Conservation (phyloP, 2,888 invertebrate species). For the Lottia scabra region DNA sequence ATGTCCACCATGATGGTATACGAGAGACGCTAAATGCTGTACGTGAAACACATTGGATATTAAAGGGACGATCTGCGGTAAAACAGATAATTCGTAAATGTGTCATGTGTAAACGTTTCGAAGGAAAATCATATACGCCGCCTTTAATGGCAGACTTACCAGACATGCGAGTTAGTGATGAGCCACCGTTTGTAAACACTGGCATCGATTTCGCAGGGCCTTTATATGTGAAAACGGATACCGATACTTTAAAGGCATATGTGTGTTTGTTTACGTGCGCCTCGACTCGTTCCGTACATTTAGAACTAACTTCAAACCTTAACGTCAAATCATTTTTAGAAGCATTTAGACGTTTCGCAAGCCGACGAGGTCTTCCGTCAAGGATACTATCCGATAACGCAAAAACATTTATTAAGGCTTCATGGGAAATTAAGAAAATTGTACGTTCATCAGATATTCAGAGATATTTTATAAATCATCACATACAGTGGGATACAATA, state of each 20-base stretch:
- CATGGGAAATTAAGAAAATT: too few relatives aligned
- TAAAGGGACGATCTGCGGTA: too few relatives aligned
- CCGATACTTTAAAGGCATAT: conserved; percentile 28
- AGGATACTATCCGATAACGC: neutral
- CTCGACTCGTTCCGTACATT: conserved; percentile 30
- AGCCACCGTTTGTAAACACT: conserved; percentile 23
- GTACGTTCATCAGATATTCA: too few relatives aligned
- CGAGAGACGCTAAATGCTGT: too few relatives aligned
- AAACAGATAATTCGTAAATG: too few relatives aligned
- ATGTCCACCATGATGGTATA: too few relatives aligned
- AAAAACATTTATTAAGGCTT: neutral
- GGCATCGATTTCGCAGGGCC: conserved; percentile 39
- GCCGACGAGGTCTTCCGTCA: neutral
- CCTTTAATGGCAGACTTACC: neutral
- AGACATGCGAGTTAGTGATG: neutral
- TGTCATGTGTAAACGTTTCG: neutral
- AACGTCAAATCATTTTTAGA: conserved; percentile 33
- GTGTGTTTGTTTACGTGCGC: conserved; percentile 33
- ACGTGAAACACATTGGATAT: too few relatives aligned
- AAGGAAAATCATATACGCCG: neutral
- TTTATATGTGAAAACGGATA: conserved; percentile 33
- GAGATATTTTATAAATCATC: too few relatives aligned
- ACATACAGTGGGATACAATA: too few relatives aligned
- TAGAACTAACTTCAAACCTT: conserved; percentile 27
- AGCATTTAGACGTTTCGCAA: conserved; percentile 28